A percentile compares a stretch with the other conserved stretches of the same genome.
These are phyloP conservation scores for Cryptus armator DNA, from an alignment of 2,888 invertebrate species.

Conservation along the genomic window DNA sequence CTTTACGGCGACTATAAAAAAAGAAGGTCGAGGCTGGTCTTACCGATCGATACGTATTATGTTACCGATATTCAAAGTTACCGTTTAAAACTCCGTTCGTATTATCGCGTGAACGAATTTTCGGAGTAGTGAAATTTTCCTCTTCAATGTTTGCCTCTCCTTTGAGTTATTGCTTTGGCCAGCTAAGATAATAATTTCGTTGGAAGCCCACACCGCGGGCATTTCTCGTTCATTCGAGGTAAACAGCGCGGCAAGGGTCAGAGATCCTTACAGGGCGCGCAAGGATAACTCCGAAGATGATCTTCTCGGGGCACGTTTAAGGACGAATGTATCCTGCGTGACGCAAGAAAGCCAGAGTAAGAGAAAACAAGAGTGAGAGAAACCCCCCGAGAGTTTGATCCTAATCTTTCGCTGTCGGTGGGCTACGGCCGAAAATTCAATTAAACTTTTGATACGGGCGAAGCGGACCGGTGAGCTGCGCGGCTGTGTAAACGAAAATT, in stretches of 20 bases:
- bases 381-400: conserved; percentile 74
- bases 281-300: conserved; percentile 29
- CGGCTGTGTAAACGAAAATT: conserved; percentile 85
- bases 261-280: background rate
- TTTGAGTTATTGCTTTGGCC: conserved; percentile 15
- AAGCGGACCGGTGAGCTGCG: conserved; percentile 46
- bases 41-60: conserved; percentile 44
- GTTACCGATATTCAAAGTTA: conserved; percentile 8
- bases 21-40: conserved; percentile 65
- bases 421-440: conserved; percentile 83
- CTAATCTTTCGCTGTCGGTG: conserved; percentile 78
- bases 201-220: background rate
- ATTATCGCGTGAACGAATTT: conserved; percentile 30
- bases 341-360: conserved; percentile 26
- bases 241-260: conserved; percentile 40
- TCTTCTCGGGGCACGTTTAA: conserved; percentile 13
- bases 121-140: background rate
- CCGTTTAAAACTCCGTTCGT: background rate
- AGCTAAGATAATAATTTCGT: conserved; percentile 57
- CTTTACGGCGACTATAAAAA: conserved; percentile 47
- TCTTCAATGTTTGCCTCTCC: background rate
- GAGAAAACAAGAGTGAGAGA: conserved; percentile 63
- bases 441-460: conserved; percentile 85
- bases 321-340: conserved; percentile 8
- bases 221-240: conserved; percentile 20